A percentile compares a stretch with the other conserved stretches of the same genome.
Evolutionary conservation across 2,113 vertebrate species (phyloP).

Genomic region (Chloroceryle aenea): DNA sequence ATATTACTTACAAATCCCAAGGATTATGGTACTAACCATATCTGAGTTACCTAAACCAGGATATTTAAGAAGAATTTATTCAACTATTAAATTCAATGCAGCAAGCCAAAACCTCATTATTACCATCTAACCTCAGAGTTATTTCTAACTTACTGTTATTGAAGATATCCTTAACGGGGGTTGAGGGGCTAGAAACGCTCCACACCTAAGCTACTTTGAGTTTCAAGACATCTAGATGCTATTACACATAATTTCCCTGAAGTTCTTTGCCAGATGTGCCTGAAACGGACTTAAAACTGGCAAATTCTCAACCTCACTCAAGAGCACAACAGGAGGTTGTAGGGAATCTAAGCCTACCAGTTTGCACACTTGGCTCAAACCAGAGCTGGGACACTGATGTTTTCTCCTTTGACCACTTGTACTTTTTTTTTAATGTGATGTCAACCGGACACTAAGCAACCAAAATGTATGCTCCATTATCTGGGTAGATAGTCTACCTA

Average conservation of each 20-base stretch:
- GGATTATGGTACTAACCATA: neutral
- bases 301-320: neutral
- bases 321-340: neutral
- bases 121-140: neutral
- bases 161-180: neutral
- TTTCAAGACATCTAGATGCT: neutral
- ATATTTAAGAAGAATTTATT: neutral
- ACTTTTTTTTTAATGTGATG: neutral
- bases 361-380: neutral
- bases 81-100: neutral
- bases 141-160: neutral
- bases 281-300: neutral
- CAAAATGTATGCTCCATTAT: neutral
- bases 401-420: neutral
- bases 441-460: neutral
- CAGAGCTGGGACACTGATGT: neutral
- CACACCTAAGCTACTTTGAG: neutral
- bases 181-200: neutral
- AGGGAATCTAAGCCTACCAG: neutral
- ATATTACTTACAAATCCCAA: neutral
- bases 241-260: neutral
- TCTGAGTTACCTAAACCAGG: neutral
- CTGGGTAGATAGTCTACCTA: neutral
- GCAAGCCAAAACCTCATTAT: neutral
- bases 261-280: neutral